Conservation (phyloP, 1,140 invertebrate genomes). For the Babylonia areolata region DNA sequence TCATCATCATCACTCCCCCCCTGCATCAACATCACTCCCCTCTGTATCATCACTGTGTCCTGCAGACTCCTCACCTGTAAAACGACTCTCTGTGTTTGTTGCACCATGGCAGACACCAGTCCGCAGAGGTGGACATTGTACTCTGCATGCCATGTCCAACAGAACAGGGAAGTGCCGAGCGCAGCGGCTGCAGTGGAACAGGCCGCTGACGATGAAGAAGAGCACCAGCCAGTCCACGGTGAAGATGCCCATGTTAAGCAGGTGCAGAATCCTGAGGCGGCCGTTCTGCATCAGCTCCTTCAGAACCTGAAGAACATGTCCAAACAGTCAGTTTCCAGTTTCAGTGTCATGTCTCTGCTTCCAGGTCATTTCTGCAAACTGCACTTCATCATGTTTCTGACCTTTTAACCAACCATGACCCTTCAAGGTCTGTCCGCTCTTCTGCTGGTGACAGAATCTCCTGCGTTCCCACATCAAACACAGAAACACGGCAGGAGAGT, state of each 20-base stretch:
- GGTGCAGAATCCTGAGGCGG: background rate
- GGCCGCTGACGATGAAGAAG: background rate
- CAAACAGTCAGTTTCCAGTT: background rate
- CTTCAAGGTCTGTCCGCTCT: too few species aligned
- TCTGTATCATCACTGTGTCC: background rate
- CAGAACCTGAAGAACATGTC: background rate
- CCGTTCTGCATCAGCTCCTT: background rate
- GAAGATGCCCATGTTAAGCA: background rate
- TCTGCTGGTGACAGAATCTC: too few species aligned
- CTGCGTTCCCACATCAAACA: too few species aligned
- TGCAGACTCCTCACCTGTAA: background rate
- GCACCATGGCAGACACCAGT: too few species aligned
- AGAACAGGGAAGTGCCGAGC: background rate
- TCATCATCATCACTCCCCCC: too few species aligned
- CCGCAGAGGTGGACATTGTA: too few species aligned
- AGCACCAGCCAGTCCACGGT: background rate
- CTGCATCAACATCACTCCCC: too few species aligned
- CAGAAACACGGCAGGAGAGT: background rate
- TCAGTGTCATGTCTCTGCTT: too few species aligned
- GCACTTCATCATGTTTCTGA: too few species aligned
- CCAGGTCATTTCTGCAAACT: too few species aligned
- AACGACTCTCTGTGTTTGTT: background rate
- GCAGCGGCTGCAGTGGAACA: background rate
- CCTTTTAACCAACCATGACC: background rate
- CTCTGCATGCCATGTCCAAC: background rate